Conservation (phyloP, 1,140 invertebrate genomes). For the Phymorhynchus buccinoides region DNA sequence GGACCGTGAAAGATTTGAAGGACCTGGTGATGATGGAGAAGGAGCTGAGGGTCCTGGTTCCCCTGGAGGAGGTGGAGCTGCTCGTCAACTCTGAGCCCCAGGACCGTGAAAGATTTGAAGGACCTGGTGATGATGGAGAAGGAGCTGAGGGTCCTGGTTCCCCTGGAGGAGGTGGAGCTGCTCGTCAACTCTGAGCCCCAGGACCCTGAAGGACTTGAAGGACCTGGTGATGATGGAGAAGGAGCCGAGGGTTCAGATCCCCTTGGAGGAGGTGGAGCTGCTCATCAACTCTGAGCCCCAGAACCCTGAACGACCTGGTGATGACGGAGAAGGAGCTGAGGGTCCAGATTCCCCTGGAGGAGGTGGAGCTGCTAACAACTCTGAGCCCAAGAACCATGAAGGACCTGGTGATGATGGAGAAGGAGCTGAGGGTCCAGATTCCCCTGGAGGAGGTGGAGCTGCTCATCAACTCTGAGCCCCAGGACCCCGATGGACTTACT, state of each 20-base stretch:
- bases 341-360: neutral
- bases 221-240: slow-evolving; percentile 71
- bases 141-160: neutral
- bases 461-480: no score
- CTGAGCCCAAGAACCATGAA: neutral
- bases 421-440: slow-evolving; percentile 72
- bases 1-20: neutral
- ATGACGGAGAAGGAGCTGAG: neutral
- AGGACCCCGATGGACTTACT: no score
- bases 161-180: neutral
- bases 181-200: neutral
- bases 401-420: slow-evolving; percentile 69
- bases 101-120: neutral
- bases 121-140: neutral
- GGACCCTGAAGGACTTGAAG: neutral
- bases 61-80: slow-evolving; percentile 74
- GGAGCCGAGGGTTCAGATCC: slow-evolving; percentile 71
- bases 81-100: slow-evolving; percentile 56
- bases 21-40: slow-evolving; percentile 71
- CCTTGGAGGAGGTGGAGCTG: slow-evolving; percentile 74
- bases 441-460: slow-evolving; percentile 74
- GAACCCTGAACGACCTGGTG: neutral
- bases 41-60: slow-evolving; percentile 71
- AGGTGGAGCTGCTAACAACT: neutral
- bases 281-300: slow-evolving; percentile 56